Evolutionary conservation across 2,113 vertebrate genomes (phyloP).

Genomic region (Cygnus atratus): DNA sequence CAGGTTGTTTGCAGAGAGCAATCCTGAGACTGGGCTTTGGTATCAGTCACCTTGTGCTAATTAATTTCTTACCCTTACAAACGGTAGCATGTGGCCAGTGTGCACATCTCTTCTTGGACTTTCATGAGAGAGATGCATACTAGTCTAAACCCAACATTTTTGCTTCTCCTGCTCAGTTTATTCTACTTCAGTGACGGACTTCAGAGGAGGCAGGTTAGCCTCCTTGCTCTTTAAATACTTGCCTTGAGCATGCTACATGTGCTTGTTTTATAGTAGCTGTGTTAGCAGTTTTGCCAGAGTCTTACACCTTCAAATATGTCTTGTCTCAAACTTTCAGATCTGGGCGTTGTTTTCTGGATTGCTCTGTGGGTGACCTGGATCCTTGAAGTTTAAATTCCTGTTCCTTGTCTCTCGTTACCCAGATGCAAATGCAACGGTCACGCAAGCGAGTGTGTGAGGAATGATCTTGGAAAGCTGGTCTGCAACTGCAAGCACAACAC

Average conservation of each 20-base stretch:
- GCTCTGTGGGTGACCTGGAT: background rate
- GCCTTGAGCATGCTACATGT: background rate
- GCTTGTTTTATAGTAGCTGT: background rate
- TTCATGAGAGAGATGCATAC: background rate
- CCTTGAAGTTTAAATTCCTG: background rate
- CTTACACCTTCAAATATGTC: background rate
- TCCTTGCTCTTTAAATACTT: background rate
- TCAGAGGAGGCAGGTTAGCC: background rate
- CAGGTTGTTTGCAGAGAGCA: background rate
- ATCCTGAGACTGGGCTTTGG: background rate
- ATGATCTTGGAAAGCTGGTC: slow-evolving; percentile 78
- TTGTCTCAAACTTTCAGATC: background rate
- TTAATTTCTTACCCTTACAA: background rate
- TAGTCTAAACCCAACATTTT: background rate
- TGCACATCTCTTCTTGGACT: background rate
- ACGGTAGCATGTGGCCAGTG: background rate
- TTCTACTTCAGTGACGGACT: background rate
- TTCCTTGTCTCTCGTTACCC: background rate
- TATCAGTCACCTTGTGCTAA: background rate
- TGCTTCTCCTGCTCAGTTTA: background rate
- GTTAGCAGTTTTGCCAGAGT: background rate
- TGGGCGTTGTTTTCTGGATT: background rate
- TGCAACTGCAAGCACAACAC: slow-evolving; percentile 97
- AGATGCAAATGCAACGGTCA: slow-evolving; percentile 98
- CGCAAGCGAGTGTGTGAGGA: slow-evolving; percentile 89